Base-by-base conservation (phyloP, 2,888 invertebrate genomes). In the Leucophenga maculata region DNA sequence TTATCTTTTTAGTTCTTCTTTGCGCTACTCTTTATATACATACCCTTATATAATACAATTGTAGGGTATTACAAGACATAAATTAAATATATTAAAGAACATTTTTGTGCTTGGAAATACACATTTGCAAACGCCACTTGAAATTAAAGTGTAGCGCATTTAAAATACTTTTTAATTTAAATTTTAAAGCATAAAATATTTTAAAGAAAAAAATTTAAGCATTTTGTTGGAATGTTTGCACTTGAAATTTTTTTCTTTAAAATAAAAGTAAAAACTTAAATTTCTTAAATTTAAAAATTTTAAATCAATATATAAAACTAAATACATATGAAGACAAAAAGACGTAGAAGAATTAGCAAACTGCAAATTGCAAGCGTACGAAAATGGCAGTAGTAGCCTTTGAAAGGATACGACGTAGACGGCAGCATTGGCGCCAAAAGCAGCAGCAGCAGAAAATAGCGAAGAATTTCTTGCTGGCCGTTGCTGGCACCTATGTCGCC, bases 351-450 rank as follows among this genome's bases (percentile, higher is more conserved):
- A 46, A 55, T 18, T 65, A 44, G 52, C 65, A 66, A 64, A 55
- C n/a, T n/a, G n/a, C 54, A 52, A 26, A 48, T 60, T 64, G 70
- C 16, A 31, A 68, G 59, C 44, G 50, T n/a, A 44, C 22, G 26
- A 46, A 46, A 52, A 48, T 50, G 16, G 52, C 52, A 60, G 16
- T 50, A 52, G 39, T 26, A 57, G n/a, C n/a, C n/a, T 55, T 6
- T 50, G 46, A 13, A 46, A n/a, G 14, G 46, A 46, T 46, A 46
- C n/a, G 13, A n/a, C 46, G 3, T 13, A 13, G 50, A 8, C 50
- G 50, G 1, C 50, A 39, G 39, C 4, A 39, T 1, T 8, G 8
- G 11, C 11, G 1, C 31, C 67, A 65, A 67, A 48, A 46, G 32
- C 46, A 64, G 67, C 52, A 60, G 22, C 46, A 26, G 32, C 16